These are phyloP conservation scores for Lysiphlebus fabarum DNA, from an alignment of 1,140 invertebrate genomes.

Conservation along the genomic window DNA sequence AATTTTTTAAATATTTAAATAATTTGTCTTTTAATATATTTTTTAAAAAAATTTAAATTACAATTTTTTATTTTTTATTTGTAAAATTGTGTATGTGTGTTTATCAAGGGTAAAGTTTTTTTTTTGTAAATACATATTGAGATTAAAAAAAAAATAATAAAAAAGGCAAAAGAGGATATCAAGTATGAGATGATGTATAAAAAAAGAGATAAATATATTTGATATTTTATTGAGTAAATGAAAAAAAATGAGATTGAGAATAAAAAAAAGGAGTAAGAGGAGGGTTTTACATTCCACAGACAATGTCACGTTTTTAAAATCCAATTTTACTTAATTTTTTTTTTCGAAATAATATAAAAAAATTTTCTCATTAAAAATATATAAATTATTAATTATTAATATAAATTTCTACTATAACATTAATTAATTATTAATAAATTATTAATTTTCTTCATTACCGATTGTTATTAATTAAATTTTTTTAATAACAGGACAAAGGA, in stretches of 20 bases:
- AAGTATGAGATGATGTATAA: constrained; percentile 31
- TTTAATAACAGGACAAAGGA: constrained; percentile 1
- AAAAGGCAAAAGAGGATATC: constrained; percentile 30
- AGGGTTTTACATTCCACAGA: constrained; percentile 56
- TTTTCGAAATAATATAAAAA: constrained; percentile 28
- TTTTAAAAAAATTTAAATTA: too few relatives aligned
- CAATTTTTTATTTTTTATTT: too few relatives aligned
- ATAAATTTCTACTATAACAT: not conserved
- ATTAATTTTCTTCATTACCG: not conserved
- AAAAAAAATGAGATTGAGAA: constrained; percentile 22
- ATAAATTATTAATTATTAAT: too few relatives aligned
- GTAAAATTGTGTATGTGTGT: too few relatives aligned
- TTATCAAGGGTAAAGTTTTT: too few relatives aligned
- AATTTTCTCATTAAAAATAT: too few relatives aligned
- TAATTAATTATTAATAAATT: not conserved
- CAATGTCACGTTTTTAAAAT: constrained; percentile 57
- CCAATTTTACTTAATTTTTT: constrained; percentile 52
- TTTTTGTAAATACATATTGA: too few relatives aligned
- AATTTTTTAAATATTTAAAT: too few relatives aligned
- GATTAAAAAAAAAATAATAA: too few relatives aligned
- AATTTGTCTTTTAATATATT: too few relatives aligned
- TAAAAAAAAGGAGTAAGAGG: constrained; percentile 26
- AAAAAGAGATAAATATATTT: constrained; percentile 30
- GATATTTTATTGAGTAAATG: constrained; percentile 28
- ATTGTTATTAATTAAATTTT: constrained; percentile 4